phyloP scores from a whole-genome alignment of 1,140 invertebrate species.

The Venustaconcha ellipsiformis region DNA sequence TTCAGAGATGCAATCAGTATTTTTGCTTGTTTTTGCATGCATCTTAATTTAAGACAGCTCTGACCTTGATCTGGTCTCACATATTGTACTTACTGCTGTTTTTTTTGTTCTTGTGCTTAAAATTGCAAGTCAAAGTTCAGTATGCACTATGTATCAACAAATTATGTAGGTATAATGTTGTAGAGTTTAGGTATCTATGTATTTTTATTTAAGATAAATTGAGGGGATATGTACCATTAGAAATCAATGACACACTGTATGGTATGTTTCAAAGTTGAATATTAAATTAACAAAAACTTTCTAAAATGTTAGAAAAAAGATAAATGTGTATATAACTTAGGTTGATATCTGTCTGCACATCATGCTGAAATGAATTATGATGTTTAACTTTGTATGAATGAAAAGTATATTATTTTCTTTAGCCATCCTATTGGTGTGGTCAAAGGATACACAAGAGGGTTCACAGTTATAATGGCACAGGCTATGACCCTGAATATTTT shows the following conservation, averaged over 20 bases:
- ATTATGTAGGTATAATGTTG: no score
- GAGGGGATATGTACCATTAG: no score
- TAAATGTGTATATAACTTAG: neutral
- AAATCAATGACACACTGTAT: no score
- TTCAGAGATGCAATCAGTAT: neutral
- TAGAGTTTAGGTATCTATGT: no score
- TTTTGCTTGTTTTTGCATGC: neutral
- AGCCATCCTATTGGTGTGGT: neutral
- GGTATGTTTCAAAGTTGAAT: no score
- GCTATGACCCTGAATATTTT: slow-evolving; percentile 55
- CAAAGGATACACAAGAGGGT: neutral
- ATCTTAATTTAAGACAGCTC: slow-evolving; percentile 28
- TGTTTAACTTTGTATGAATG: neutral
- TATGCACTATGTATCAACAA: no score
- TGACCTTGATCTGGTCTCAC: no score
- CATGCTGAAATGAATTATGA: neutral
- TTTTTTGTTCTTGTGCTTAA: no score
- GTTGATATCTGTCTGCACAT: neutral
- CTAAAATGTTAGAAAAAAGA: neutral
- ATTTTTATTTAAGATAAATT: no score
- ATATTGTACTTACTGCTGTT: no score
- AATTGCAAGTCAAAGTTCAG: no score
- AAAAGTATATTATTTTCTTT: slow-evolving; percentile 22
- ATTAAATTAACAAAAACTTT: neutral
- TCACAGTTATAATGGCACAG: neutral